Conservation (phyloP, 2,113 vertebrate species). For the Parotia lawesii region DNA sequence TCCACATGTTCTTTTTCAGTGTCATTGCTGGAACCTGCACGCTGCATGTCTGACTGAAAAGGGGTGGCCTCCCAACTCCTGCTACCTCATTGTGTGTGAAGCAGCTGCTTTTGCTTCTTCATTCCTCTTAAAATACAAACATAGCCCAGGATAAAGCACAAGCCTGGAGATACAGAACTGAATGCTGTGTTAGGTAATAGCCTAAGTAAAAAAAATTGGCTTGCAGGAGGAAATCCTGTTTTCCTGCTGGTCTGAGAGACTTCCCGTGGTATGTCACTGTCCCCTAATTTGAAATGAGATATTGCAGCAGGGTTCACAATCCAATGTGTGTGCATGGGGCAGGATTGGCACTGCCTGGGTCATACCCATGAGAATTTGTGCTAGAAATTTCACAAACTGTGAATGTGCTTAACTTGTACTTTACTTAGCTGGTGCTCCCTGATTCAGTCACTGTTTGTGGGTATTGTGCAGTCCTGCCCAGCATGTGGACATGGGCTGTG, state of each 20-base stretch:
- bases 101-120: not conserved
- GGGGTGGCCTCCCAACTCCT: not conserved
- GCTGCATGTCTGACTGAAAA: not conserved
- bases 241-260: not conserved
- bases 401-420: not conserved
- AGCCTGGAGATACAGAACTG: not conserved
- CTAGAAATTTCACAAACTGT: not conserved
- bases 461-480: not conserved
- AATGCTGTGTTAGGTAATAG: not conserved
- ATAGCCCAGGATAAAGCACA: not conserved
- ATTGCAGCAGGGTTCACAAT: not conserved
- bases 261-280: not conserved
- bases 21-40: not conserved
- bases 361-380: not conserved
- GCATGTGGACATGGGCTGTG: not conserved
- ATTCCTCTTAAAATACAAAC: not conserved
- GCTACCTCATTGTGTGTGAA: not conserved
- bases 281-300: not conserved
- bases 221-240: not conserved
- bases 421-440: not conserved
- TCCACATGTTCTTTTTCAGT: not conserved
- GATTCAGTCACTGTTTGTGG: not conserved
- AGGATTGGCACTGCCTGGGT: not conserved
- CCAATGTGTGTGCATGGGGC: not conserved
- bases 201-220: not conserved